phyloP scores from a whole-genome alignment of 2,113 vertebrate genomes.

The Formicarius rufipectus region DNA sequence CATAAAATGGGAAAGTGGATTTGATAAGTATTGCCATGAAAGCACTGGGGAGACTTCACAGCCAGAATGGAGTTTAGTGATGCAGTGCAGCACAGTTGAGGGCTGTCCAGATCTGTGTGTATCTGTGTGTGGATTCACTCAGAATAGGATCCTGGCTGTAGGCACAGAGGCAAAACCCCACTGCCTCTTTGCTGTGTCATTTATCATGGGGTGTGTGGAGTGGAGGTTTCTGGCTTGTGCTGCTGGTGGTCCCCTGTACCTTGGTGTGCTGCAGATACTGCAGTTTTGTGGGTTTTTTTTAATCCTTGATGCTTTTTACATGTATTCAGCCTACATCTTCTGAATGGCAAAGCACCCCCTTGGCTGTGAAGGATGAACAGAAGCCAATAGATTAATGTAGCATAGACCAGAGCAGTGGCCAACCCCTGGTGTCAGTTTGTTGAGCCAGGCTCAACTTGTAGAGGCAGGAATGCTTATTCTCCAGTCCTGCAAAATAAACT shows the following conservation, averaged over 20 bases:
- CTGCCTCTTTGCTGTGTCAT: neutral
- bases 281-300: neutral
- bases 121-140: neutral
- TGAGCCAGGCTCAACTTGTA: neutral
- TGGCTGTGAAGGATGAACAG: neutral
- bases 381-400: neutral
- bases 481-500: neutral
- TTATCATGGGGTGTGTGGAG: fast-evolving
- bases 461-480: neutral
- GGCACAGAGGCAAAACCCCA: neutral
- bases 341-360: neutral
- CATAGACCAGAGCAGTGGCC: neutral
- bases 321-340: neutral
- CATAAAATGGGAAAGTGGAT: neutral
- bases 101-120: neutral
- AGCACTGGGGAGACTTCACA: neutral
- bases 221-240: neutral
- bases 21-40: neutral
- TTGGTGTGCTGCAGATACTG: neutral
- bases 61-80: neutral
- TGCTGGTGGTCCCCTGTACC: neutral
- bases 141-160: neutral
- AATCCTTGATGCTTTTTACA: neutral
- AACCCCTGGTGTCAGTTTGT: neutral
- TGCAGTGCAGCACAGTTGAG: neutral